phyloP scores from a whole-genome alignment of 1,140 invertebrate species.

The Pseudobourletiella spinata region DNA sequence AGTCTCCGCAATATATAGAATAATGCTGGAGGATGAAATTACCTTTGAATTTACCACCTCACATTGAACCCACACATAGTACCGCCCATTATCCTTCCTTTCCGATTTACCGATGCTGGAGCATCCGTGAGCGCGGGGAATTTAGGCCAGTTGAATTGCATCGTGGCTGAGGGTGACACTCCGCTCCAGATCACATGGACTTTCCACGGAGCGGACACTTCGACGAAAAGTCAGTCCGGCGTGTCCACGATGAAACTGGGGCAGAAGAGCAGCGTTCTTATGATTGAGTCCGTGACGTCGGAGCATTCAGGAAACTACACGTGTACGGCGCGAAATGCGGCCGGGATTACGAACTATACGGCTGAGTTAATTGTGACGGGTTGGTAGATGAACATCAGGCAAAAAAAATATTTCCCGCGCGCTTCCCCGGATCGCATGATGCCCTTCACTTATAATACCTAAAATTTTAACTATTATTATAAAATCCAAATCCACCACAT shows the following conservation, averaged over 20 bases:
- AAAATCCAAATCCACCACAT: too few species aligned
- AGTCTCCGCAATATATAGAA: too few species aligned
- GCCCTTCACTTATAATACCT: too few species aligned
- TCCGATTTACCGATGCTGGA: conserved; percentile 37
- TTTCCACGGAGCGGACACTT: conserved; percentile 31
- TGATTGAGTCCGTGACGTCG: conserved; percentile 41
- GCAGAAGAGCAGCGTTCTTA: conserved; percentile 47
- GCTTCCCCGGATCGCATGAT: too few species aligned
- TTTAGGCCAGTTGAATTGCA: conserved; percentile 30
- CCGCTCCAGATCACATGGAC: conserved; percentile 48
- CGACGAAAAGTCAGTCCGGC: conserved; percentile 38
- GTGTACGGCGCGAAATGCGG: conserved; percentile 50
- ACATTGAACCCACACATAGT: conserved; percentile 50
- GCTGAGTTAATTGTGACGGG: conserved; percentile 60
- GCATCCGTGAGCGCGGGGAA: conserved; percentile 22
- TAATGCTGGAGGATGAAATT: too few species aligned
- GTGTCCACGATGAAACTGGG: conserved; percentile 47
- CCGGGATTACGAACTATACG: conserved; percentile 52
- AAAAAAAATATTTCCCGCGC: too few species aligned
- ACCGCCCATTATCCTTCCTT: not conserved
- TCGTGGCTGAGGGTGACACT: conserved; percentile 34
- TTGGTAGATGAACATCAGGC: too few species aligned
- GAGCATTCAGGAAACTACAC: conserved; percentile 63
- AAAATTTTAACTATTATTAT: too few species aligned
- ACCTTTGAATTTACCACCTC: too few species aligned